Base-by-base conservation (phyloP, 2,888 invertebrate genomes). In the Calliphora vomitoria region DNA sequence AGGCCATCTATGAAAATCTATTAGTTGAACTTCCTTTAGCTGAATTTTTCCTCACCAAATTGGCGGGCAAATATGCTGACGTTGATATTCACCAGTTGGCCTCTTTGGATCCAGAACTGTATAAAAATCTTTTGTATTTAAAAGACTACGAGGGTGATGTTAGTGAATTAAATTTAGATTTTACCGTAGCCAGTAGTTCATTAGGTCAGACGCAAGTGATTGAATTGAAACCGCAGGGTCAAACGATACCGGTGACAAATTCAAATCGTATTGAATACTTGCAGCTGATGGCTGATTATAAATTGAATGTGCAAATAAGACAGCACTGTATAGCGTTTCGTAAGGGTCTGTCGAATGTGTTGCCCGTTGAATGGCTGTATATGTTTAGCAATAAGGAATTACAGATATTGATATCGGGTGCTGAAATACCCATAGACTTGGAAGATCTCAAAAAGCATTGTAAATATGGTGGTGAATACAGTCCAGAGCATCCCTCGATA, bases 231-330 rank as follows among this genome's bases (percentile, higher is more conserved):
- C 96, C 97, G 0, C 96, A 97, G 85, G 99, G 99, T 1, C 95
- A 96, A 69, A 97, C 98, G 91, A 98, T 98, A 92, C 96, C 97
- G 11, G 99, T 99, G 0, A 98, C 97, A 11, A 96, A 96, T 89
- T 96, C 96, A 89, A 99, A 99, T 95, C 96, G 98, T 87, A 97
- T 99, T 92, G 99, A 99, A 93, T 99, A 99, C 93, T 97, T 99
- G 90, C 98, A 99, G 93, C 94, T 98, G 89, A 97, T 99, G 94
- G 99, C 99, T 0, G 98, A 99, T 94, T 98, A 98, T 92, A 98
- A 98, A 94, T 95, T 99, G 78, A 99, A 99, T 94, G 97, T 96
- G 86, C 98, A 98, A 95, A 96, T 97, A 89, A 95, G 97, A 68
- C 95, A 96, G 10, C 98, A 99, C 91, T 98, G 98, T 91, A 95